These are phyloP conservation scores for Nymphalis urticae DNA, from an alignment of 2,888 invertebrate species.

Conservation along the genomic window DNA sequence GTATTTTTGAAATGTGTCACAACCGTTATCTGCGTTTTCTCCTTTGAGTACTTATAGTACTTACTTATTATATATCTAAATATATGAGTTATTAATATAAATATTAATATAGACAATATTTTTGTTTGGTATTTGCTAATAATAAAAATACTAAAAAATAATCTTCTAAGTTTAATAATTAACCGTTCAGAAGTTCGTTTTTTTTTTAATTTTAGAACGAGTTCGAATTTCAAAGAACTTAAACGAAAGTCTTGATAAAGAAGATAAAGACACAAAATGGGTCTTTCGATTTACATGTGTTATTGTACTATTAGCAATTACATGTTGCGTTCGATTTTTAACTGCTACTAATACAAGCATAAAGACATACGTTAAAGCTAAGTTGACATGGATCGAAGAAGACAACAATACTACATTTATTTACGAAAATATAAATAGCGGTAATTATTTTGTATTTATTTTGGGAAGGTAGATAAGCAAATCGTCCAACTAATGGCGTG, in stretches of 20 bases:
- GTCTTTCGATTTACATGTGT: background rate
- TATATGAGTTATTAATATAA: no score
- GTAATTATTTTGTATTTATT: background rate
- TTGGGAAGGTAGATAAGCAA: background rate
- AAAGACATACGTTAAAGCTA: background rate
- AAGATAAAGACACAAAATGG: background rate
- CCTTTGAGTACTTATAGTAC: no score
- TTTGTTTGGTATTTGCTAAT: no score
- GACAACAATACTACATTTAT: background rate
- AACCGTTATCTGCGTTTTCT: no score
- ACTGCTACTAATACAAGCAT: background rate
- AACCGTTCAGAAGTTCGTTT: background rate
- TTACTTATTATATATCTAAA: no score
- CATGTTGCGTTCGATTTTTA: background rate
- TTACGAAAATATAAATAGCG: background rate
- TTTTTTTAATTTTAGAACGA: conserved; percentile 6
- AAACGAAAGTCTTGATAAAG: conserved; percentile 9
- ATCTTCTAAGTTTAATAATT: background rate
- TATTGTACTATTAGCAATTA: background rate
- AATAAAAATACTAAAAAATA: no score
- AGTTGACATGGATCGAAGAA: background rate
- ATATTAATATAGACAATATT: no score
- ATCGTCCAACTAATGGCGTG: no score
- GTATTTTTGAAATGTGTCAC: no score
- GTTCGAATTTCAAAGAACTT: conserved; percentile 4